Conservation (phyloP, 2,113 vertebrate species). For the Actenoides lindsayi region DNA sequence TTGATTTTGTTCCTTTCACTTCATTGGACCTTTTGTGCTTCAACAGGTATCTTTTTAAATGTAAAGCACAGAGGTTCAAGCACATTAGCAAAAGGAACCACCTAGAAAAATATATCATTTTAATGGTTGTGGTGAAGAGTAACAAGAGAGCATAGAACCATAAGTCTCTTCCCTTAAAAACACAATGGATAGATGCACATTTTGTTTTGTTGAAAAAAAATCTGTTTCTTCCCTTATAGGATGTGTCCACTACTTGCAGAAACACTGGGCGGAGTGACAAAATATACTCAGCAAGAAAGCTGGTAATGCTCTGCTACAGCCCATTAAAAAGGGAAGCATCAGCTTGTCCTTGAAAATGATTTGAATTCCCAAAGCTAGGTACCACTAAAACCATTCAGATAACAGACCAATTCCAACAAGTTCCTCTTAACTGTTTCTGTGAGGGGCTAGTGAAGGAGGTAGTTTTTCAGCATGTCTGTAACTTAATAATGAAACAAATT, state of each 20-base stretch:
- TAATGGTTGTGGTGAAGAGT: background rate
- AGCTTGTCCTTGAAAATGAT: background rate
- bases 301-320: background rate
- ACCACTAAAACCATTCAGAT: background rate
- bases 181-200: fast-evolving
- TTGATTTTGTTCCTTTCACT: background rate
- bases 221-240: background rate
- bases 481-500: background rate
- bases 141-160: background rate
- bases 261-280: background rate
- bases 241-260: background rate
- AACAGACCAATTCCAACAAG: background rate
- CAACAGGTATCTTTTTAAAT: background rate
- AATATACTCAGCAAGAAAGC: background rate
- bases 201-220: background rate
- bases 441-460: background rate
- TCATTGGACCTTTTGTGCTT: background rate
- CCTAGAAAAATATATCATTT: background rate
- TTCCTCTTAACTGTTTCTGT: background rate
- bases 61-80: background rate
- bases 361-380: background rate
- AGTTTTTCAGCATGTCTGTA: background rate
- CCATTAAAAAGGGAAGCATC: background rate
- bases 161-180: background rate
- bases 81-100: background rate